Evolutionary conservation across 2,797 vertebrate species (phyloP), one percentile per base, ranked within the genome.

Genomic region (Chaunax sp.): DNA sequence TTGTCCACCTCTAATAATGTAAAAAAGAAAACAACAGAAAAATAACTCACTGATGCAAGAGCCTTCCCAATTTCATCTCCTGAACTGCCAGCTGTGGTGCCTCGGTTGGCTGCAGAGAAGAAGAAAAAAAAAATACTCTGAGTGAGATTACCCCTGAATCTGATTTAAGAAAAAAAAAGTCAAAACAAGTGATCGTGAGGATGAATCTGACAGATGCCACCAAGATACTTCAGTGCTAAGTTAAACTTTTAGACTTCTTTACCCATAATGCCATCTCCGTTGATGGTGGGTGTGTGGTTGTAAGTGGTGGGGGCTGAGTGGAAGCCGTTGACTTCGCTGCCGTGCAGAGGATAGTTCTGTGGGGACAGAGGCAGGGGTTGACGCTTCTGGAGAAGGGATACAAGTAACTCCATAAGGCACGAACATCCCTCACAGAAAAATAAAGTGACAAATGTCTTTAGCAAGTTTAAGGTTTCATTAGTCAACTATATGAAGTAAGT

Each of bases 11-110:
- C 60, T 54, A 74, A 81, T 72, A 60, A 37, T 74, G 72, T 69
- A 54, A 41, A 30, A n/a, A n/a, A n/a, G n/a, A 7, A 22, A 53
- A 56, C 35, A 67, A 49, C 40, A 68, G 75, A 54, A 67, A 56
- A 71, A 58, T 4, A 72, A 90, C 97, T 95, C 91, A 99, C 98
- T 81, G 98, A 99, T 77, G 97, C 98, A 85, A 99, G 93, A 59
- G 98, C 98, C 92, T 99, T 99, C 72, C 98, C 98, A 22, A 99
- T 97, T 44, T 98, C 98, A 3, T 99, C 98, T 82, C 98, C 98
- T 0, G 98, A 99, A 92, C 98, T 99, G 85, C 96, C 93, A 16
- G 97, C 94, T 12, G 96, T 94, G 74, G 95, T 95, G 87, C 95
- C 95, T 88, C 97, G 92, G 88, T 93, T 95, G 72, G 96, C 97